Evolutionary conservation across 92 coral and sea anemone genomes (phyloP).

Genomic region (Palythoa grandiflora): DNA sequence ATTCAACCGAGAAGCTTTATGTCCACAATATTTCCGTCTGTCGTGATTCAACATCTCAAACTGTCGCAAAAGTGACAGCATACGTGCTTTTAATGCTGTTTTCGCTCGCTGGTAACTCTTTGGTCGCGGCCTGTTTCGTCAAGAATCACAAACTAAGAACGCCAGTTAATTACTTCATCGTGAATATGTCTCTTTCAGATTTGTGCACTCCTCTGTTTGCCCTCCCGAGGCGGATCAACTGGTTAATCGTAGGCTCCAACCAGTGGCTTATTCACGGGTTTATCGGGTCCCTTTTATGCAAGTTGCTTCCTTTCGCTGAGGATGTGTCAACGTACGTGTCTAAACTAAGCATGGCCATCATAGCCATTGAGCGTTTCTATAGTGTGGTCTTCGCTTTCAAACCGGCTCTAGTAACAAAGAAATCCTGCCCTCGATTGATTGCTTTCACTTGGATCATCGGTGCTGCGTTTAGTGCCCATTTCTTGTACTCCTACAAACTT

Average conservation of each 20-base stretch:
- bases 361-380: constrained; percentile 34
- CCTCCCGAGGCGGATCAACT: constrained; percentile 34
- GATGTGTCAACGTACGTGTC: constrained; percentile 44
- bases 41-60: constrained; percentile 4
- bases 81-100: constrained; percentile 8
- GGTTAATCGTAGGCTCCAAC: constrained; percentile 36
- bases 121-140: constrained; percentile 24
- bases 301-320: constrained; percentile 35
- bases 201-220: constrained; percentile 41
- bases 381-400: constrained; percentile 41
- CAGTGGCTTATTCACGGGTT: constrained; percentile 20
- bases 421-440: constrained; percentile 9
- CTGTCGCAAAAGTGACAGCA: constrained; percentile 14
- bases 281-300: constrained; percentile 34
- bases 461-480: constrained; percentile 35
- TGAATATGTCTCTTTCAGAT: constrained; percentile 43
- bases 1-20: not conserved
- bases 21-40: constrained; percentile 14
- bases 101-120: constrained; percentile 24
- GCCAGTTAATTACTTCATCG: constrained; percentile 43
- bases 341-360: constrained; percentile 29
- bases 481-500: constrained; percentile 34
- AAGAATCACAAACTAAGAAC: constrained; percentile 32
- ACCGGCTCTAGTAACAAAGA: constrained; percentile 28
- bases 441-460: constrained; percentile 30